Percentiles rank a stretch among this genome's conserved stretches.
Evolutionary conservation across 2,888 invertebrate species (phyloP).

Genomic region (Mythimna pallens): DNA sequence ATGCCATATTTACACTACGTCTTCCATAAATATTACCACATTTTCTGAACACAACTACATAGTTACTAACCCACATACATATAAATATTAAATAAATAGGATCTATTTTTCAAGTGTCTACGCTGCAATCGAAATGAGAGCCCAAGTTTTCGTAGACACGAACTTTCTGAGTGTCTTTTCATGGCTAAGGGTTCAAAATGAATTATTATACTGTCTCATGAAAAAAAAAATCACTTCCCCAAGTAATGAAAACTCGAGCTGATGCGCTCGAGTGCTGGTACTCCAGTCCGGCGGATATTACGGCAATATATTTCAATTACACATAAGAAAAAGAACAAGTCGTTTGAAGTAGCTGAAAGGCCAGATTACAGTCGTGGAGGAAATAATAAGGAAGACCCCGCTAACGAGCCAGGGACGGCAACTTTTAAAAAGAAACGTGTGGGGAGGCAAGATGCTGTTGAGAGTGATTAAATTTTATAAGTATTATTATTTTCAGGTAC

Average conservation of each 20-base stretch:
- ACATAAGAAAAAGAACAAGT: slow-evolving; percentile 91
- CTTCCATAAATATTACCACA: slow-evolving; percentile 41
- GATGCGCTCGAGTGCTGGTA: slow-evolving; percentile 87
- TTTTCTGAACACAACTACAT: slow-evolving; percentile 17
- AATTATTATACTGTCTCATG: slow-evolving; percentile 88
- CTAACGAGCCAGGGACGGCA: slow-evolving; percentile 85
- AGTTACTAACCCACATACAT: not conserved
- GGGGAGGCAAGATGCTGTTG: slow-evolving; percentile 75
- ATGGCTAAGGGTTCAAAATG: slow-evolving; percentile 83
- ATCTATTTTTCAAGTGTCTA: slow-evolving; percentile 47
- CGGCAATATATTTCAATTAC: slow-evolving; percentile 91
- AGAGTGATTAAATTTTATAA: slow-evolving; percentile 78
- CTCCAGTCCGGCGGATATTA: slow-evolving; percentile 89
- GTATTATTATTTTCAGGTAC: slow-evolving; percentile 67
- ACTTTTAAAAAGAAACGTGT: slow-evolving; percentile 85
- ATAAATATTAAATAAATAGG: slow-evolving; percentile 33
- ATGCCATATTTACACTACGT: slow-evolving; percentile 34
- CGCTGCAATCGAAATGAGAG: slow-evolving; percentile 65
- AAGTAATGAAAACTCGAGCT: slow-evolving; percentile 89
- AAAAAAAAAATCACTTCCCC: slow-evolving; percentile 88
- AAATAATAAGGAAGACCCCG: slow-evolving; percentile 87
- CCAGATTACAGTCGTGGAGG: slow-evolving; percentile 88
- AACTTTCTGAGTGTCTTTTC: slow-evolving; percentile 81
- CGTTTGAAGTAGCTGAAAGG: slow-evolving; percentile 90
- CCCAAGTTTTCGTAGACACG: slow-evolving; percentile 74